Base-by-base conservation (phyloP, 2,797 vertebrate genomes). In the Hephaestus fuliginosus region DNA sequence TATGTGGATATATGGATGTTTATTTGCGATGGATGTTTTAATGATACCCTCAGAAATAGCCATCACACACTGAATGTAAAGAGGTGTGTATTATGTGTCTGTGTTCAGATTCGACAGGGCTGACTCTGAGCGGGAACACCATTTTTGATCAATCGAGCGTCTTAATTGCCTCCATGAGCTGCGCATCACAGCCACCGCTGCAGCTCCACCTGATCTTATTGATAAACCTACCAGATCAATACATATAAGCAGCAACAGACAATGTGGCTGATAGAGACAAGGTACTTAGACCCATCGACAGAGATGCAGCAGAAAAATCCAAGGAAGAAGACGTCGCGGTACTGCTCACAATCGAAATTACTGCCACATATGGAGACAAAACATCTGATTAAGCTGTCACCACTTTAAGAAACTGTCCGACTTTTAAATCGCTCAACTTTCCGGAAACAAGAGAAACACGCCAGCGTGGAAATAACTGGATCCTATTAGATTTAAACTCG, bases 331-430 rank as follows among this genome's bases (percentile, higher is more conserved):
- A 20, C 20, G 48, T 25, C 61, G 44, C 57, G 25, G 46, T 28
- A n/a, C 28, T 67, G 49, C 56, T 68, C 36, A 56, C 30, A 13
- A 11, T 28, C 58, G 58, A 53, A 53, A 64, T 52, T 1, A 64
- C 52, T 73, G 67, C 30, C 76, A 10, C 48, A 62, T 39, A 25
- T 28, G 18, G n/a, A 62, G n/a, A 48, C 22, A 61, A 71, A 73
- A 61, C 28, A 55, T 61, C 48, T 14, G 60, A 80, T 73, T 36
- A 69, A 64, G 39, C 41, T 15, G 11, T 58, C 20, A 55, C 7
- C 25, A 70, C 41, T 15, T 72, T 51, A 51, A 67, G 53, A 61
- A 48, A 43, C 2, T 39, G 61, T 12, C 13, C 10, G 20, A 14
- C 13, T 63, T 55, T 20, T 2, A 61, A 71, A 51, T 43, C 25